These are phyloP conservation scores for Pteropus alecto DNA, from an alignment of 2,113 vertebrate species.

Conservation along the genomic window DNA sequence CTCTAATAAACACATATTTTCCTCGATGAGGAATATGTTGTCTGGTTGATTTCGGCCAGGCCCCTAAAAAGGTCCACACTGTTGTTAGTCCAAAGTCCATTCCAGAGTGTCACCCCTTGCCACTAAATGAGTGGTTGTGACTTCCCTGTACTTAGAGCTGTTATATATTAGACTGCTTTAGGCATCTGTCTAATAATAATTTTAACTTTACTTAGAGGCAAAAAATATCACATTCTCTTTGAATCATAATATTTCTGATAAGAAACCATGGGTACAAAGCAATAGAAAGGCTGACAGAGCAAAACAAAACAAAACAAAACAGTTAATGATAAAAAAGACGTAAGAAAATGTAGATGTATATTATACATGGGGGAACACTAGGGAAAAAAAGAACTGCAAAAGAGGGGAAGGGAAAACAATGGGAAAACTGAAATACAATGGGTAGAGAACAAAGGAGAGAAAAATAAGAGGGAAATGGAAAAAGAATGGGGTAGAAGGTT, in stretches of 20 bases:
- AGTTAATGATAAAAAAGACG: neutral
- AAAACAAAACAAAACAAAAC: neutral
- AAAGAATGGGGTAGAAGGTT: neutral
- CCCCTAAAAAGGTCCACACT: neutral
- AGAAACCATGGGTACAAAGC: neutral
- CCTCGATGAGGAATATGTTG: neutral
- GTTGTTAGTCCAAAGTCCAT: neutral
- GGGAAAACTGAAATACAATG: neutral
- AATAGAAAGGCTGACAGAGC: neutral
- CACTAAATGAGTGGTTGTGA: accelerated
- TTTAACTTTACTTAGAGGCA: neutral
- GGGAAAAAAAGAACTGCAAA: neutral
- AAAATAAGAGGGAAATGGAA: neutral
- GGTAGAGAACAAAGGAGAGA: neutral
- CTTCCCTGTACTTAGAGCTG: neutral
- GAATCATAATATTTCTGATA: neutral
- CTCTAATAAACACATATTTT: neutral
- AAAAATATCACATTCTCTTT: neutral
- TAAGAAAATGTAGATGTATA: neutral
- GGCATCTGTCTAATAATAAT: neutral
- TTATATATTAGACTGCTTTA: neutral
- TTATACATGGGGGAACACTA: neutral
- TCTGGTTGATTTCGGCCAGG: neutral
- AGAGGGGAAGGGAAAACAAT: neutral
- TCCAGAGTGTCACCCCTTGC: neutral